Evolutionary conservation across 2,797 vertebrate species (phyloP).

Genomic region (Ptychobarbus kaznakovi): DNA sequence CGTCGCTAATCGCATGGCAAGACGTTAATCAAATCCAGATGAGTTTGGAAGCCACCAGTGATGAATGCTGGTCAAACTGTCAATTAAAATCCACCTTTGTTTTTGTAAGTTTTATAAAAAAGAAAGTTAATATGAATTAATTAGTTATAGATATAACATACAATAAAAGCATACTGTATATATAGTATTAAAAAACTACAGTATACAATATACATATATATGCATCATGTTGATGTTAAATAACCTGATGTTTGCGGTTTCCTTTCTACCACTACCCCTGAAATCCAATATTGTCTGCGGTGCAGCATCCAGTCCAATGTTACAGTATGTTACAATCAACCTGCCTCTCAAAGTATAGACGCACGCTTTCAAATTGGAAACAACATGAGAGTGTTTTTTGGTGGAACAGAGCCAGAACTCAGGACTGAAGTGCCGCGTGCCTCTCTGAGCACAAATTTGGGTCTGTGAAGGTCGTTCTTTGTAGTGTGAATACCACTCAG

Average conservation of each 20-base stretch:
- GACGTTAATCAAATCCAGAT: constrained; percentile 47
- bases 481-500: constrained; percentile 52
- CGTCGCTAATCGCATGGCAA: constrained; percentile 31
- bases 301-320: constrained; percentile 1
- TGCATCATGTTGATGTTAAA: background rate
- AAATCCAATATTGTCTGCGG: constrained; percentile 6
- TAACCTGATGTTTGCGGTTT: background rate
- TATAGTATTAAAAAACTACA: background rate
- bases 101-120: background rate
- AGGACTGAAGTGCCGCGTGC: constrained; percentile 16
- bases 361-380: constrained; percentile 31
- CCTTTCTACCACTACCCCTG: background rate
- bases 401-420: constrained; percentile 20
- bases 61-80: constrained; percentile 26
- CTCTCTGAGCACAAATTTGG: constrained; percentile 43
- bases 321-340: constrained; percentile 22
- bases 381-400: constrained; percentile 39
- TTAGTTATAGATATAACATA: too few relatives aligned
- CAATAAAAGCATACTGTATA: background rate
- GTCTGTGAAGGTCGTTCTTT: constrained; percentile 58
- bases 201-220: background rate
- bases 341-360: constrained; percentile 9
- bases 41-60: constrained; percentile 32
- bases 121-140: background rate
- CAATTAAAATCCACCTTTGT: background rate